Conservation (phyloP, 2,113 vertebrate genomes). For the Silurus asotus region DNA sequence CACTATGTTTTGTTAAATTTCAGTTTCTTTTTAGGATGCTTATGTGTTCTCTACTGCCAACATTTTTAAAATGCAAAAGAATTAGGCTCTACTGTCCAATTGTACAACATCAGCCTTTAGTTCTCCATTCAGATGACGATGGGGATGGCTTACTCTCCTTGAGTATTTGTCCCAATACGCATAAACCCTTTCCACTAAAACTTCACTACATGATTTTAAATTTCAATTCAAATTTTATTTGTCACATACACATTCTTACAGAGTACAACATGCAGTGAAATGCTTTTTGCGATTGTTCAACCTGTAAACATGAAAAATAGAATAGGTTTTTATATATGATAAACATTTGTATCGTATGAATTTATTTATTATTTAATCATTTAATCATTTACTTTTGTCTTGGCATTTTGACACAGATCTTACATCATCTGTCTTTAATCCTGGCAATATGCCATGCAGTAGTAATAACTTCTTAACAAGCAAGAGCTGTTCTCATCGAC, state of each 20-base stretch:
- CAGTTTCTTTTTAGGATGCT: background rate
- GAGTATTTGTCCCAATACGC: background rate
- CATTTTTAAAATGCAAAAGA: background rate
- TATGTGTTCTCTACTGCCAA: background rate
- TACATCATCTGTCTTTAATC: slow-evolving; percentile 26
- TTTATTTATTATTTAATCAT: background rate
- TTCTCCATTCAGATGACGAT: background rate
- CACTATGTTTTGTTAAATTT: no score
- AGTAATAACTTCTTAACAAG: slow-evolving; percentile 38
- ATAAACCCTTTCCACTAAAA: no score
- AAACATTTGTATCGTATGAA: background rate
- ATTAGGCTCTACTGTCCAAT: background rate
- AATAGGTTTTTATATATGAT: background rate
- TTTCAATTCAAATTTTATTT: no score
- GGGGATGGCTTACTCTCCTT: background rate
- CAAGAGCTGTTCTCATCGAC: slow-evolving; percentile 34
- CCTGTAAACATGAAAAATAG: no score
- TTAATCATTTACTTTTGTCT: background rate
- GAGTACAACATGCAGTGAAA: no score
- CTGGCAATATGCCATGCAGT: slow-evolving; percentile 19
- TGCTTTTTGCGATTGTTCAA: no score
- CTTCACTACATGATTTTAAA: no score
- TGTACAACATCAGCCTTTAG: background rate
- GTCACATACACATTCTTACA: no score
- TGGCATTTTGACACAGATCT: slow-evolving; percentile 19